These are phyloP conservation scores for Neodiprion virginianus DNA, from an alignment of 1,140 invertebrate genomes.

Conservation along the genomic window DNA sequence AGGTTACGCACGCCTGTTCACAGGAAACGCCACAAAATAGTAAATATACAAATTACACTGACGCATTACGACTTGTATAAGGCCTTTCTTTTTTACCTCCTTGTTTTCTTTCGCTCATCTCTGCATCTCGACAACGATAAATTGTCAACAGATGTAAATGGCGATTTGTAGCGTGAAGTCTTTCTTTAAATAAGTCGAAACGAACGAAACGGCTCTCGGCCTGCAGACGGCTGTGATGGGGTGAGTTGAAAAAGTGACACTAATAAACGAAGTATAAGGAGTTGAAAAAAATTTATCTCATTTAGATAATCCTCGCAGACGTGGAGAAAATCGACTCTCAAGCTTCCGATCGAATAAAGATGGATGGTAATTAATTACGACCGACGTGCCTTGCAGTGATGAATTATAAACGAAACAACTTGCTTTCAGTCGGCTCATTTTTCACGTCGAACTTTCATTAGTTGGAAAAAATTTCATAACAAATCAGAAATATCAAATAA, in stretches of 20 bases:
- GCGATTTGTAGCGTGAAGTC: neutral
- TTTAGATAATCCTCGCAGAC: neutral
- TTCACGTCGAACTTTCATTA: slow-evolving; percentile 7
- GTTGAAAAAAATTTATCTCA: neutral
- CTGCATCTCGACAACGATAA: neutral
- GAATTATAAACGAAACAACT: neutral
- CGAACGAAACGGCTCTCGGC: neutral
- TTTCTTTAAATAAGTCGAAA: neutral
- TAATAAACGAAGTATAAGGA: neutral
- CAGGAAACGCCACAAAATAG: slow-evolving; percentile 1
- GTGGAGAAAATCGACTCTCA: neutral
- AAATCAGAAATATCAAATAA: neutral
- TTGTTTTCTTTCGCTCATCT: neutral
- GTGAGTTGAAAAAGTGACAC: neutral
- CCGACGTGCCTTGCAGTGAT: neutral
- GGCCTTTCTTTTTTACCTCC: neutral
- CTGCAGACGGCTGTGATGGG: neutral
- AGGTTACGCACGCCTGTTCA: neutral
- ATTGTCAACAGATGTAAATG: neutral
- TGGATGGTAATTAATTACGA: neutral
- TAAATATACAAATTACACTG: slow-evolving; percentile 6
- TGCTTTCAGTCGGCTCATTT: neutral
- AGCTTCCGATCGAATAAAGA: neutral
- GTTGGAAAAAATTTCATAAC: neutral
- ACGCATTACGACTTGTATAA: neutral